Base-by-base conservation (phyloP, 2,113 vertebrate species). In the Crotalus horridus region DNA sequence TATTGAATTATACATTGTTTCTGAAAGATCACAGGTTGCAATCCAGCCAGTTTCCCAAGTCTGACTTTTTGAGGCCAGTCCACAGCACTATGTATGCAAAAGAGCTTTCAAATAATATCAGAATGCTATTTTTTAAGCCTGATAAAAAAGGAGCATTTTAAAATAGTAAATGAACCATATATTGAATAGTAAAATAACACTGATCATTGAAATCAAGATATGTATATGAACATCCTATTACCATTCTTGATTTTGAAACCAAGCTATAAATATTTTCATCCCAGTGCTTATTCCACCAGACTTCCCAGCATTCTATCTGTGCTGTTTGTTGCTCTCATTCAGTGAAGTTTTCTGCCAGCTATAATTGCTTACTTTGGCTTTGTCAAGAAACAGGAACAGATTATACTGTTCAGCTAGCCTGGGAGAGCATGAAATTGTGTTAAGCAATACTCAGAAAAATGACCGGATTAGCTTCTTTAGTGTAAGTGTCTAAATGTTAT, bases 391-490 rank as follows among this genome's bases (percentile, higher is more conserved):
- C 86, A 94, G 93, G 2, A 69, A 91, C 55, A 95, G 94, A 94
- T 96, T 96, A 92, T 0, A 15, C 92, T 51, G 39, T 94, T 95
- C 93, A 94, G 95, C 93, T 91, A 92, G 93, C 92, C 96, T 85
- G 89, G 2, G 12, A 92, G 96, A 96, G 96, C 93, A 64, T 96
- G 97, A 96, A 97, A 97, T 96, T 94, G 96, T 39, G 94, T 95
- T 96, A 96, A 95, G 96, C 69, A 59, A 92, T 53, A 2, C 91
- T 97, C 53, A 24, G 8, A 92, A 85, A 96, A 97, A 96, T 89
- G 95, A 87, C 96, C 92, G 92, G 94, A 94, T 96, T 97, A 97
- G 96, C 97, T 98, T 58, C 95, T 96, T 97, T 92, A 94, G 95
- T 91, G 23, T 89, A 85, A 96, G 94, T 85, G 93, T 87, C 96